Percentiles rank a stretch among this genome's conserved stretches.
Evolutionary conservation across 1,140 invertebrate genomes (phyloP).

Genomic region (Zaprionus davidi): DNA sequence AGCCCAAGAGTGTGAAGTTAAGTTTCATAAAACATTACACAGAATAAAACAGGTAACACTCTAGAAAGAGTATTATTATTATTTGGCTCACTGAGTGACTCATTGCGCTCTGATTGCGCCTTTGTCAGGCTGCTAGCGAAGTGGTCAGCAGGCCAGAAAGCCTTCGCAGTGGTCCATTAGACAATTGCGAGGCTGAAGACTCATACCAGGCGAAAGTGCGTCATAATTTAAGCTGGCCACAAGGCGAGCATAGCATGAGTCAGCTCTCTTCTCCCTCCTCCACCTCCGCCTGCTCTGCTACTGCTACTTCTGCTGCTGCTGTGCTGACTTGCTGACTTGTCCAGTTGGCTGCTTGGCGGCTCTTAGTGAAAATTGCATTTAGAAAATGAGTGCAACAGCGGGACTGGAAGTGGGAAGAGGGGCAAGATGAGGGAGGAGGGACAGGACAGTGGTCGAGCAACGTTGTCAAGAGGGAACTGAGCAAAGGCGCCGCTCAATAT

Average conservation of each 20-base stretch:
- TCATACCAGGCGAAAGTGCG: background rate
- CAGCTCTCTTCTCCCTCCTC: background rate
- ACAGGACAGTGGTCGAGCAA: constrained; percentile 10
- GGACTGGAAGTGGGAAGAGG: background rate
- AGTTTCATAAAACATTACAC: no score
- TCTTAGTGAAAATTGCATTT: constrained; percentile 80
- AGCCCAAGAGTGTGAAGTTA: no score
- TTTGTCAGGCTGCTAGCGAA: background rate
- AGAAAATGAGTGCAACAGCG: constrained; percentile 64
- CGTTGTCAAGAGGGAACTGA: constrained; percentile 27
- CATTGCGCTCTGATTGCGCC: constrained; percentile 3
- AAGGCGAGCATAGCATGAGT: background rate
- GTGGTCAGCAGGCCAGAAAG: background rate
- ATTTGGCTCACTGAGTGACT: background rate
- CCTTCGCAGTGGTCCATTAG: constrained; percentile 4
- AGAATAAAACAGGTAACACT: no score
- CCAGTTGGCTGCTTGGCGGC: constrained; percentile 45
- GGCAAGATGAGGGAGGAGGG: background rate
- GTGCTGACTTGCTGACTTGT: constrained; percentile 61
- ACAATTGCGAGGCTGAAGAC: background rate
- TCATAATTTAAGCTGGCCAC: constrained; percentile 3
- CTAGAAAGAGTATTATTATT: no score
- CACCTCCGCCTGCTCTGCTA: background rate
- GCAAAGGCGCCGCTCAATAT: constrained; percentile 73
- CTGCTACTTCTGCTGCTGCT: background rate